Evolutionary conservation across 2,888 invertebrate genomes (phyloP).

Genomic region (Metellina segmentata): DNA sequence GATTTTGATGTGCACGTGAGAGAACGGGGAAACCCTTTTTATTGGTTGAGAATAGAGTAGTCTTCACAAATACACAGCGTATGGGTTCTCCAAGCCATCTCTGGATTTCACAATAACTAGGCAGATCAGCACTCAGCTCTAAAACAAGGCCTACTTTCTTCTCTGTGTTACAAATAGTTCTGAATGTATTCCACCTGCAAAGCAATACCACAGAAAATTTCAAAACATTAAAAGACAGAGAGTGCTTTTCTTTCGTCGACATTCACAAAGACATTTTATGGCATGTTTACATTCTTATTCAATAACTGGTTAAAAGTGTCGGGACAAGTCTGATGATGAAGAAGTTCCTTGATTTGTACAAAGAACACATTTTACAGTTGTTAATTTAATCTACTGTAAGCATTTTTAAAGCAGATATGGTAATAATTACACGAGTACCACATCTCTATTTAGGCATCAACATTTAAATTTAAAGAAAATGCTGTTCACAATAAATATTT

Average conservation of each 20-base stretch:
- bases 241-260: neutral
- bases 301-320: neutral
- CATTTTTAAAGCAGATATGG: no score
- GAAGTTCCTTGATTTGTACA: no score
- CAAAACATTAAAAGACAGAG: neutral
- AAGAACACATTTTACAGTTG: no score
- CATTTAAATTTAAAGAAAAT: no score
- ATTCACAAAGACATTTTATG: neutral
- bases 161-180: constrained; percentile 83
- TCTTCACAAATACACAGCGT: constrained; percentile 90
- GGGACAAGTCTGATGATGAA: no score
- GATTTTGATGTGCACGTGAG: constrained; percentile 86
- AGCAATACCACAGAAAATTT: neutral
- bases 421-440: no score
- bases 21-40: constrained; percentile 92
- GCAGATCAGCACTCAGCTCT: constrained; percentile 90
- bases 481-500: no score
- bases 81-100: constrained; percentile 98
- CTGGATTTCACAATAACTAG: constrained; percentile 85
- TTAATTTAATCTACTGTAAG: no score
- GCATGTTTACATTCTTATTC: neutral
- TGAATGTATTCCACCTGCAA: constrained; percentile 83
- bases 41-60: constrained; percentile 92
- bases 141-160: constrained; percentile 87
- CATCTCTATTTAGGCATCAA: no score